phyloP scores from a whole-genome alignment of 2,113 vertebrate species.

The Paracanthobrama guichenoti region DNA sequence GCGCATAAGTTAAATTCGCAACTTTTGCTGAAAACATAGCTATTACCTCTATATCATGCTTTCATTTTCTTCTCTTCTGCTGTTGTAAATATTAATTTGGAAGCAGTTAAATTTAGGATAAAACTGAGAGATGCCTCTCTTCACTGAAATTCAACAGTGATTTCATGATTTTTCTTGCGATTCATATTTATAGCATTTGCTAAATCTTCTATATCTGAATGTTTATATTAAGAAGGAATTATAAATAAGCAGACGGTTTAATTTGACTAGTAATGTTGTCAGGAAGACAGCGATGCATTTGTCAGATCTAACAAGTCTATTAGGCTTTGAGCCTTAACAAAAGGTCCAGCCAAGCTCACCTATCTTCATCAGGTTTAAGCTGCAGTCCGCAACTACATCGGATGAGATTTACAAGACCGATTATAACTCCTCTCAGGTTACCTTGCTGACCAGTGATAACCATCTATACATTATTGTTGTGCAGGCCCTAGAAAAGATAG shows the following conservation, averaged over 20 bases:
- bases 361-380: constrained; percentile 47
- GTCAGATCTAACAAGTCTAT: constrained; percentile 13
- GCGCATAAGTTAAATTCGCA: no score
- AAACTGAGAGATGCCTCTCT: neutral
- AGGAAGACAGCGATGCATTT: constrained; percentile 12
- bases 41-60: neutral
- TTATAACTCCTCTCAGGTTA: constrained; percentile 49
- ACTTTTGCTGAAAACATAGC: no score
- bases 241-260: neutral
- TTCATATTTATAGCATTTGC: neutral
- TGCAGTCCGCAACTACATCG: constrained; percentile 38
- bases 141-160: neutral
- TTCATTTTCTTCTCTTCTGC: neutral
- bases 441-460: constrained; percentile 17
- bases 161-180: neutral
- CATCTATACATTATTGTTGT: constrained; percentile 26
- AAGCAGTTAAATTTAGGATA: neutral
- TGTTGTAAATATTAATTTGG: neutral
- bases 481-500: neutral
- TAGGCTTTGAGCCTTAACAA: constrained; percentile 36
- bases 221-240: neutral
- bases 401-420: constrained; percentile 54
- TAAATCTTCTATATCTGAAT: neutral
- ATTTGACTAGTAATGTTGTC: neutral
- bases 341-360: constrained; percentile 47